Evolutionary conservation across 2,888 invertebrate species (phyloP).

Genomic region (Pasiphila rectangulata): DNA sequence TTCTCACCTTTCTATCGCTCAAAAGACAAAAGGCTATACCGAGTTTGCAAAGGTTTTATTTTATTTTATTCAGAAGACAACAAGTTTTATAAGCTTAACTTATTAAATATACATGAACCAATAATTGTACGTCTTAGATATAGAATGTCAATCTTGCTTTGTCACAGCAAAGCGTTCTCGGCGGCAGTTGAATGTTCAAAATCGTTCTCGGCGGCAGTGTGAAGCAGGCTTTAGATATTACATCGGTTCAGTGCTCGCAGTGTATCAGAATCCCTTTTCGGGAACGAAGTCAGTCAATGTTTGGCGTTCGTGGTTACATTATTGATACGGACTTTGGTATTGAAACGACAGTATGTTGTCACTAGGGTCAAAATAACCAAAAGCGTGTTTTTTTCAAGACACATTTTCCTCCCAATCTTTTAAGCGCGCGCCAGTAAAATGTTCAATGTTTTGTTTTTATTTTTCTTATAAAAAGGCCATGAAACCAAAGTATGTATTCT

Average conservation of each 20-base stretch:
- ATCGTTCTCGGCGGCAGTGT: neutral
- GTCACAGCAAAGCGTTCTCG: neutral
- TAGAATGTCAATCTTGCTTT: neutral
- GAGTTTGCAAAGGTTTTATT: no score
- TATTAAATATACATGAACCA: no score
- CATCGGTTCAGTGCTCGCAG: slow-evolving; percentile 31
- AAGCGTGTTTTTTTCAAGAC: neutral
- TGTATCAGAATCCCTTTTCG: slow-evolving; percentile 27
- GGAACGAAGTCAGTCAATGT: slow-evolving; percentile 31
- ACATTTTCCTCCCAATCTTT: no score
- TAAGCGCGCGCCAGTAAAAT: no score
- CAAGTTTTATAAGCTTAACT: no score
- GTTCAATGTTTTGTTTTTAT: no score
- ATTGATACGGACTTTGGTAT: slow-evolving; percentile 32
- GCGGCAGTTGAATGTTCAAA: neutral
- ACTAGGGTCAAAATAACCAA: neutral
- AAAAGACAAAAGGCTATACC: no score
- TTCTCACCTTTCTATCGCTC: no score
- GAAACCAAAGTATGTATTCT: neutral
- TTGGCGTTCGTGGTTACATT: slow-evolving; percentile 31
- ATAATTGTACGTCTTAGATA: no score
- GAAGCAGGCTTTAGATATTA: neutral
- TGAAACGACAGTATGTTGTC: neutral
- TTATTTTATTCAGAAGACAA: no score
- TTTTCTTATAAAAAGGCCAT: neutral